These are phyloP conservation scores for Bugula neritina DNA, from an alignment of 2,888 invertebrate species.

Conservation along the genomic window DNA sequence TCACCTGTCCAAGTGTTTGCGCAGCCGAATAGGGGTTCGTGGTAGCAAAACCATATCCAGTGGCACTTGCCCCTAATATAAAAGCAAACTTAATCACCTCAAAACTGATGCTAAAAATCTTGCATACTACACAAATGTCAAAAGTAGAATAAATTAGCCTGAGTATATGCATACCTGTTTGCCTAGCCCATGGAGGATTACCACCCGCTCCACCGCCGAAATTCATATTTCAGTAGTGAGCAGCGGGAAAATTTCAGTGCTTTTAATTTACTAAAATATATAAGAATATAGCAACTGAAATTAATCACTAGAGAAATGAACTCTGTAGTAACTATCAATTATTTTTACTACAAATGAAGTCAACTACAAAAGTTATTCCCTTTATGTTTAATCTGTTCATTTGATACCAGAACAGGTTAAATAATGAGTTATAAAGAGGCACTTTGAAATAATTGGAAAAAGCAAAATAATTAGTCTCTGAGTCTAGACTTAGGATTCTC, in stretches of 20 bases:
- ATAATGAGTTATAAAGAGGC: too few relatives aligned
- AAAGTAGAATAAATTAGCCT: too few relatives aligned
- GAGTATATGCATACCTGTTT: slow-evolving; percentile 29
- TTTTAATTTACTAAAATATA: neutral
- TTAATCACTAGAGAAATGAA: too few relatives aligned
- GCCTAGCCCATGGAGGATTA: slow-evolving; percentile 71
- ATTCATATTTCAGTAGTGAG: neutral
- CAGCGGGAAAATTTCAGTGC: neutral
- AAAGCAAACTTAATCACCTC: too few relatives aligned
- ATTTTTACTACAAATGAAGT: neutral
- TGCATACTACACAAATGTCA: too few relatives aligned
- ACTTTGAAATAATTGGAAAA: too few relatives aligned
- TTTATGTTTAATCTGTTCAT: too few relatives aligned
- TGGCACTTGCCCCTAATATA: neutral
- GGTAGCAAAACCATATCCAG: neutral
- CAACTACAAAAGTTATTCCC: neutral
- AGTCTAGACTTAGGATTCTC: too few relatives aligned
- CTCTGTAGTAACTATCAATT: neutral
- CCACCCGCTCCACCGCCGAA: slow-evolving; percentile 54
- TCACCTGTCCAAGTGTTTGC: neutral
- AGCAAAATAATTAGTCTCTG: too few relatives aligned
- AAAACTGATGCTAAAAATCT: too few relatives aligned
- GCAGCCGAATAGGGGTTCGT: neutral
- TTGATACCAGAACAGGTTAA: too few relatives aligned
- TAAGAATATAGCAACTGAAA: neutral